phyloP scores from a whole-genome alignment of 1,140 invertebrate species.

The Eciton burchellii region DNA sequence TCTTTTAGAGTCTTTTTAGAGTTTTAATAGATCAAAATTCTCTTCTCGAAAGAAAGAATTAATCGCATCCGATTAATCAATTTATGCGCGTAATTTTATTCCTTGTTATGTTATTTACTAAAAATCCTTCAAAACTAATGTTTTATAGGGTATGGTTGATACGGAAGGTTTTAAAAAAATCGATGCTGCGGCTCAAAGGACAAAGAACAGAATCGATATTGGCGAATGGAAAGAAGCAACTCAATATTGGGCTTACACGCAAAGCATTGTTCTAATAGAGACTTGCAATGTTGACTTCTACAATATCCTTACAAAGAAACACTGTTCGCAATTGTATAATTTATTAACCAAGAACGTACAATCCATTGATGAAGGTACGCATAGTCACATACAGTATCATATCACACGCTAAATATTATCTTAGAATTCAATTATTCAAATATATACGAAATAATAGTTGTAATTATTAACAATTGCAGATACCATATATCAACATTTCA shows the following conservation, averaged over 20 bases:
- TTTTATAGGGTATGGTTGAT: constrained; percentile 88
- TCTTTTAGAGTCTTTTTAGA: too few species aligned
- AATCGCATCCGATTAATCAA: background rate
- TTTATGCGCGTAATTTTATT: background rate
- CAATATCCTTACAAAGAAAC: constrained; percentile 89
- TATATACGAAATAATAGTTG: background rate
- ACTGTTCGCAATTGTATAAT: background rate
- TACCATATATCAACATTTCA: background rate
- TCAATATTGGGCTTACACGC: constrained; percentile 87
- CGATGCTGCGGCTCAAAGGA: constrained; percentile 84
- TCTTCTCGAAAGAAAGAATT: background rate
- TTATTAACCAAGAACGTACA: background rate
- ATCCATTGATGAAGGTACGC: background rate
- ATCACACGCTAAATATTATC: background rate
- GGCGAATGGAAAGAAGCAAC: constrained; percentile 88
- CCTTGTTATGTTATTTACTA: background rate
- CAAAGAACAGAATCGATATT: constrained; percentile 85
- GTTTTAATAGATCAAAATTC: background rate
- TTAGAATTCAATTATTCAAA: background rate
- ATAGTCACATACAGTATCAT: background rate
- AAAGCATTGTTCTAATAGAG: constrained; percentile 86
- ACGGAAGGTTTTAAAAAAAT: constrained; percentile 86
- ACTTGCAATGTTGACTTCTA: constrained; percentile 92
- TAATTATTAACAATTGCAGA: constrained; percentile 35
- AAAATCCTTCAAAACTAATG: constrained; percentile 18